Evolutionary conservation across 2,113 vertebrate genomes (phyloP).

Genomic region (Esox niger): DNA sequence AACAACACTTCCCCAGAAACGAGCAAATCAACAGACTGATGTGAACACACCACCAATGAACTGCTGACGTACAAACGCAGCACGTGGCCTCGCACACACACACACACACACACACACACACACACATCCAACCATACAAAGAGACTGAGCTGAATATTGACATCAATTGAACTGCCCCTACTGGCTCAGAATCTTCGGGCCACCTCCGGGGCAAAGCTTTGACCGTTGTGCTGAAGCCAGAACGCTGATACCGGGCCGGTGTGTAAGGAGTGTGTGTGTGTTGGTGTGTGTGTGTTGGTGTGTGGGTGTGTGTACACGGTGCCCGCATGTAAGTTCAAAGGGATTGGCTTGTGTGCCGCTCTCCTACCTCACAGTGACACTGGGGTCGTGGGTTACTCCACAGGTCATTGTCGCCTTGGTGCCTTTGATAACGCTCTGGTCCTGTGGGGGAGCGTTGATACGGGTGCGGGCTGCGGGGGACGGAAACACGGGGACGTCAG

Average conservation of each 20-base stretch:
- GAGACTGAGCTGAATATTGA: not conserved
- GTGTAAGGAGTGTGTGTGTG: no score
- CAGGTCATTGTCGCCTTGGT: constrained; percentile 93
- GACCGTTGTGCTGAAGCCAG: no score
- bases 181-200: no score
- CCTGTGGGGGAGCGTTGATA: constrained; percentile 86
- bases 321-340: not conserved
- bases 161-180: no score
- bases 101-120: not conserved
- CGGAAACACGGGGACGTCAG: no score
- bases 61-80: constrained; percentile 4
- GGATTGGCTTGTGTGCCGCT: not conserved
- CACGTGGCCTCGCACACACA: no score
- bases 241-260: no score
- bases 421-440: constrained; percentile 97
- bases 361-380: constrained; percentile 83
- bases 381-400: constrained; percentile 89
- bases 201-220: no score
- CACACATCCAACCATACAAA: not conserved
- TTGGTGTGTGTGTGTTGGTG: constrained; percentile 3
- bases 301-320: not conserved
- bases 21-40: not conserved
- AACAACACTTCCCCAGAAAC: not conserved
- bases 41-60: not conserved
- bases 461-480: constrained; percentile 82